Evolutionary conservation across 2,113 vertebrate genomes (phyloP).

Genomic region (Menura novaehollandiae): DNA sequence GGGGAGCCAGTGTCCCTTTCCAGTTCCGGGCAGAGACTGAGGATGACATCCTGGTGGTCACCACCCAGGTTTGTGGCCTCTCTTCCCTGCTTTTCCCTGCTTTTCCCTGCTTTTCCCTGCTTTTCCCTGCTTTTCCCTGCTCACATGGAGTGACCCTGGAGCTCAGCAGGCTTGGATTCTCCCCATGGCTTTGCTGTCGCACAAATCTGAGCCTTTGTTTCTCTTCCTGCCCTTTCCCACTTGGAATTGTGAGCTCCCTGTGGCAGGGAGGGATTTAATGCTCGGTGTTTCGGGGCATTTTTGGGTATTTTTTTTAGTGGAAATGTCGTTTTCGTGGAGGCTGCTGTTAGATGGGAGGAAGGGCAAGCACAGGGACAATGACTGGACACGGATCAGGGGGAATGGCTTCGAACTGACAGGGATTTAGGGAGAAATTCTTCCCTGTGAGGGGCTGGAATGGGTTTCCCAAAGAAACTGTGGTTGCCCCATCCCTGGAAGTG

Average conservation of each 20-base stretch:
- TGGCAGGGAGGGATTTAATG: fast-evolving
- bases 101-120: background rate
- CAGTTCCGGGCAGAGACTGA: constrained; percentile 65
- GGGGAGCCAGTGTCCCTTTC: constrained; percentile 71
- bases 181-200: background rate
- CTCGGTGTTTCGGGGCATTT: background rate
- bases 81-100: background rate
- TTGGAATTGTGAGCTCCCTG: background rate
- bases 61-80: constrained; percentile 57
- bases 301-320: background rate
- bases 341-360: background rate
- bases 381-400: background rate
- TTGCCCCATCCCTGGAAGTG: background rate
- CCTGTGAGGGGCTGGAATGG: background rate
- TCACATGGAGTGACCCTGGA: background rate
- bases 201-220: background rate
- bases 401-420: background rate
- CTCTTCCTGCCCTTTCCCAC: background rate
- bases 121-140: background rate
- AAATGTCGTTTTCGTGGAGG: background rate
- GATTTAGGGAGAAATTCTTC: background rate
- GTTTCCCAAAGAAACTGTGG: background rate
- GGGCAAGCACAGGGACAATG: background rate
- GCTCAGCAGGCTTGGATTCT: background rate
- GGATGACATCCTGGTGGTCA: constrained; percentile 71